Base-by-base conservation (phyloP, 2,888 invertebrate genomes). In the Caenorhabditis zanzibari region DNA sequence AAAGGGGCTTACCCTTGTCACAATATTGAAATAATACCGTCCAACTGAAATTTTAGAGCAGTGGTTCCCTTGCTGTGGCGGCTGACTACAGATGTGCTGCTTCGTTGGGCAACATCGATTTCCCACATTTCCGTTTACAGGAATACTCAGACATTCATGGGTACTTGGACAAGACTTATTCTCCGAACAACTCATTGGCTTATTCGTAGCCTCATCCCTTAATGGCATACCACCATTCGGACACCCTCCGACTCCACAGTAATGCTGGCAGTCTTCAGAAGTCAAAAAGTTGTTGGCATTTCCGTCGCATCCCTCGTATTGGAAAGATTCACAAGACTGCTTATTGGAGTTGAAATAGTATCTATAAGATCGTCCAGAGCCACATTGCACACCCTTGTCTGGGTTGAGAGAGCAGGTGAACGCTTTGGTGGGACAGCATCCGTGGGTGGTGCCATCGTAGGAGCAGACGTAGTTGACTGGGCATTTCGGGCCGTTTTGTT, bases 161-260 rank as follows among this genome's bases (percentile, higher is more conserved):
- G 87, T 89, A 1, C 76, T 69, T 1, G 90, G 89, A 61, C 91
- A 90, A 0, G 79, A 58, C 49, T 79, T 79, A n/a, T 64, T 52
- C 41, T 85, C 88, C 4, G 83, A 83, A 71, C 88, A 88, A 12
- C 72, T 73, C 85, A 82, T 85, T 58, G 90, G 90, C 49, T 90
- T 88, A 68, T 90, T 90, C 26, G 87, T 86, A 2, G 73, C 69
- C 32, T 88, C 81, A 58, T 90, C 90, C 22, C 90, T 72, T 59
- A 90, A 59, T 14, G 91, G 91, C 79, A 85, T 86, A 22, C 91
- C 91, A 3, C 91, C 91, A 73, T 91, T 90, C n/a, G 91, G 91
- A 84, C 91, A 91, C 12, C 90, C 91, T 14, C 91, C 91, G 16
- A 90, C 89, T 52, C 90, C 91, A 77, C 91, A 91, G 59, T 89